Conservation (phyloP, 1,140 invertebrate genomes). For the Aphelenchoides fujianensis region DNA sequence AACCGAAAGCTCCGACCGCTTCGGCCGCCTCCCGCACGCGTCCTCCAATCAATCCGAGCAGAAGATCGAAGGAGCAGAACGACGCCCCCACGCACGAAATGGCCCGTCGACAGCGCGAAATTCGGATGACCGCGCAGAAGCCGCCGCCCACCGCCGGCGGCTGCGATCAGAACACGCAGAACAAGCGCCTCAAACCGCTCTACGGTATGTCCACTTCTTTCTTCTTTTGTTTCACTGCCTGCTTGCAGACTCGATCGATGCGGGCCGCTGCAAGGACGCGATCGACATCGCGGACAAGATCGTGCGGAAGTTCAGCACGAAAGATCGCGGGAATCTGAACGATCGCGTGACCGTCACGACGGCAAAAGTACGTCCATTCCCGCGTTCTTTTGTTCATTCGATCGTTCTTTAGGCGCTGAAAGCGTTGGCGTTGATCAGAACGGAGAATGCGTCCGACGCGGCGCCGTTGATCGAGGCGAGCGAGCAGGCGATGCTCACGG, state of each 20-base stretch:
- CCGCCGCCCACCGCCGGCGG: background rate
- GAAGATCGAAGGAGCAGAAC: no score
- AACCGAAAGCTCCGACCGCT: background rate
- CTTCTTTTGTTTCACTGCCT: conserved; percentile 8
- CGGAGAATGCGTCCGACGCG: conserved; percentile 78
- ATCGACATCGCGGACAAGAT: conserved; percentile 92
- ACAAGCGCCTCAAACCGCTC: conserved; percentile 20
- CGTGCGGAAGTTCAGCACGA: background rate
- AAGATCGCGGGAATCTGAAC: background rate
- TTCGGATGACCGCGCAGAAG: background rate
- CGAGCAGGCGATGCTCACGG: conserved; percentile 65
- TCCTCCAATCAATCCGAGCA: no score
- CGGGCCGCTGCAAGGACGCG: conserved; percentile 92
- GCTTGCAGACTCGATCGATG: conserved; percentile 83
- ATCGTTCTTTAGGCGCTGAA: conserved; percentile 73
- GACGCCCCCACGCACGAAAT: no score
- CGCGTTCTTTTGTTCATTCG: no score
- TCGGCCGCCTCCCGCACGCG: no score
- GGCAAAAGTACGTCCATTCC: background rate
- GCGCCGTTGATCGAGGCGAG: conserved; percentile 74
- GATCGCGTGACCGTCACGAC: background rate
- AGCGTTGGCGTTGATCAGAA: conserved; percentile 78
- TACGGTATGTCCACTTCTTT: conserved; percentile 18
- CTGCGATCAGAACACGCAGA: background rate
- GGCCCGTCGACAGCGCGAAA: background rate